Evolutionary conservation across 1,140 invertebrate species (phyloP), one percentile per base, ranked within the genome.

Genomic region (Drosophila yakuba): DNA sequence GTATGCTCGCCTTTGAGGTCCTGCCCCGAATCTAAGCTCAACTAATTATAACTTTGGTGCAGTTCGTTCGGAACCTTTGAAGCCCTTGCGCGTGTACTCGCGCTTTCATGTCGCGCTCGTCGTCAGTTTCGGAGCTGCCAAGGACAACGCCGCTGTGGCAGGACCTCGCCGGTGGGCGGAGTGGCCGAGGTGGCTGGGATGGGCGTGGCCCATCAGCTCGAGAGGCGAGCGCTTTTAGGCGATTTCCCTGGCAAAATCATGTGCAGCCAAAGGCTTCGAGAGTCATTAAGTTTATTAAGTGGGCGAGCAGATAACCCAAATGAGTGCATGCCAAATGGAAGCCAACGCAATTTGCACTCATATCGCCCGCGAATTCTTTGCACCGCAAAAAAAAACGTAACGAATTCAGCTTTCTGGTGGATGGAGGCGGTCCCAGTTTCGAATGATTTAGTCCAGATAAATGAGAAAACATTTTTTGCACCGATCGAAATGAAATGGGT

Each of bases 201-300:
- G 55, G 55, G 23, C 14, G 55, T 59, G 61, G 25, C 48, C 11
- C 41, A 61, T 38, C 62, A 60, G 23, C 48, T 51, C 20, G 15
- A 57, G 39, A 39, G 17, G 35, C 48, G 58, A 57, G 63, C 72
- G 57, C 80, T 83, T 83, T 83, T 83, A 75, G 82, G 63, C 78
- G 45, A 69, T 74, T 78, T 72, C 47, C 51, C 51, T 35, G 61
- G 68, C 54, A 64, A 74, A 74, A 64, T 63, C 60, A 56, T 74
- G 72, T 60, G 51, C 71, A 71, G 45, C 58, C 73, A 68, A 75
- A 58, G 61, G 80, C 60, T 79, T 84, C 71, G 66, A 83, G 74
- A 86, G 82, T 86, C 82, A 86, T 85, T 85, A 86, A 82, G 82
- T 81, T 86, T 85, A 86, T 85, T 85, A 85, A 85, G 82, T 86